Percentiles rank a stretch among this genome's conserved stretches.
Conservation (phyloP, 2,888 invertebrate genomes). For the Malachius bipustulatus region DNA sequence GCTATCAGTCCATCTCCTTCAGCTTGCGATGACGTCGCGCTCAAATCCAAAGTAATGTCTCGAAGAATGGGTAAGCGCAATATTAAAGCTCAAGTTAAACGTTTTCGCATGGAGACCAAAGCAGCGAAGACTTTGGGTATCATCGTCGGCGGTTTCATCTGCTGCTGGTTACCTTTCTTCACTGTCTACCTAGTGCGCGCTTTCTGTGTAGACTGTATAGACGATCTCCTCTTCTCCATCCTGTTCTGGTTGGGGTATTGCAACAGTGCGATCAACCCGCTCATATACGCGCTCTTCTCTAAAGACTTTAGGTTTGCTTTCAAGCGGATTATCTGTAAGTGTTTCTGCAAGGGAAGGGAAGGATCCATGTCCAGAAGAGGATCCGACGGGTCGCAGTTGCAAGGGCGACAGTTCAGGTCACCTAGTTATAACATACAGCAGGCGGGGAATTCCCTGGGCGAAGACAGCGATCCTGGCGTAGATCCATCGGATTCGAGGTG, state of each 20-base stretch:
- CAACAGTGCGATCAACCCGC: constrained; percentile 91
- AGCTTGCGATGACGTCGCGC: constrained; percentile 26
- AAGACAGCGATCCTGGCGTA: constrained; percentile 43
- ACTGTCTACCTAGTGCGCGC: constrained; percentile 86
- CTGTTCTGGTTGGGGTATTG: constrained; percentile 97
- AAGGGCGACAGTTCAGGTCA: constrained; percentile 41
- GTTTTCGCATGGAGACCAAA: constrained; percentile 91
- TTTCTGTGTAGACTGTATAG: constrained; percentile 76
- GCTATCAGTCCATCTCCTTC: constrained; percentile 40
- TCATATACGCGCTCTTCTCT: constrained; percentile 89
- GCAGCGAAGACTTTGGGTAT: constrained; percentile 94
- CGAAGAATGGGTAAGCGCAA: constrained; percentile 76
- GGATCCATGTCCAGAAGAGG: constrained; percentile 39
- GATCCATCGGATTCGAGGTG: constrained; percentile 45
- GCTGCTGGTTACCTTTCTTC: constrained; percentile 96
- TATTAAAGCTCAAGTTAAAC: constrained; percentile 82
- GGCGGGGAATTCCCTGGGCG: constrained; percentile 43
- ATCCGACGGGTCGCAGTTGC: constrained; percentile 44
- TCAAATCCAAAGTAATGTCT: constrained; percentile 38
- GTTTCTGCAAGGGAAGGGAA: constrained; percentile 51
- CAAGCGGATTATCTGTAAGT: constrained; percentile 81
- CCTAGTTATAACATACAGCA: constrained; percentile 46
- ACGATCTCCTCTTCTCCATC: constrained; percentile 74
- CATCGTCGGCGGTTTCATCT: constrained; percentile 92
- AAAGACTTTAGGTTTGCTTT: constrained; percentile 93